Conservation (phyloP, 2,797 vertebrate genomes). For the Chiroxiphia lanceolata region DNA sequence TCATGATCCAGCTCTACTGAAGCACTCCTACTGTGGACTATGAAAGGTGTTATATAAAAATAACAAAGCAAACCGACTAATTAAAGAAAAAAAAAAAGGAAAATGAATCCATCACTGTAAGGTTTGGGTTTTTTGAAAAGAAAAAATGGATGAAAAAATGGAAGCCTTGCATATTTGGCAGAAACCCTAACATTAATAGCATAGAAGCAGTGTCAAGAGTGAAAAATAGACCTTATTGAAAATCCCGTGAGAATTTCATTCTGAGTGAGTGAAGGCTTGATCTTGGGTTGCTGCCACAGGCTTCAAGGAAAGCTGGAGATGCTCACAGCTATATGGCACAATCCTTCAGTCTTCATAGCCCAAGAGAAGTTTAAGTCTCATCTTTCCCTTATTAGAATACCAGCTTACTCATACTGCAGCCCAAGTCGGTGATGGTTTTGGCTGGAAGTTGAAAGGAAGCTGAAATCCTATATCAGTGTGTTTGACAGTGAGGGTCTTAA, state of each 20-base stretch:
- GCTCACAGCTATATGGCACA: neutral
- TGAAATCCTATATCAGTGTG: neutral
- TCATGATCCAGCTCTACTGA: neutral
- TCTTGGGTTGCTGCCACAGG: constrained; percentile 4
- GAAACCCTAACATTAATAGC: neutral
- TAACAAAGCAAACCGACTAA: neutral
- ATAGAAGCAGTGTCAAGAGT: neutral
- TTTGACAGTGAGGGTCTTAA: neutral
- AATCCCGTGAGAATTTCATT: neutral
- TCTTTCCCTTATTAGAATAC: neutral
- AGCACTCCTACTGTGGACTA: neutral
- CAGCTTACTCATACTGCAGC: constrained; percentile 13
- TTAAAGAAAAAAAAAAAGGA: neutral
- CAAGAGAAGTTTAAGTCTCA: neutral
- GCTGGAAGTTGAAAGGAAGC: constrained; percentile 14
- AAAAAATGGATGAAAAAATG: neutral
- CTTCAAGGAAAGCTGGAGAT: constrained; percentile 11
- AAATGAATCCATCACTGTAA: neutral
- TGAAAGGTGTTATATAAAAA: neutral
- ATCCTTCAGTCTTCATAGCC: neutral
- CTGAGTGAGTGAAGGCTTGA: neutral
- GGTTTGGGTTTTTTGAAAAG: neutral
- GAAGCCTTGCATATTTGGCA: neutral
- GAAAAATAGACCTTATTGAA: constrained; percentile 10
- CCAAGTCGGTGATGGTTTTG: neutral